phyloP scores from a whole-genome alignment of 2,113 vertebrate genomes.

The Chrysochloris asiatica region DNA sequence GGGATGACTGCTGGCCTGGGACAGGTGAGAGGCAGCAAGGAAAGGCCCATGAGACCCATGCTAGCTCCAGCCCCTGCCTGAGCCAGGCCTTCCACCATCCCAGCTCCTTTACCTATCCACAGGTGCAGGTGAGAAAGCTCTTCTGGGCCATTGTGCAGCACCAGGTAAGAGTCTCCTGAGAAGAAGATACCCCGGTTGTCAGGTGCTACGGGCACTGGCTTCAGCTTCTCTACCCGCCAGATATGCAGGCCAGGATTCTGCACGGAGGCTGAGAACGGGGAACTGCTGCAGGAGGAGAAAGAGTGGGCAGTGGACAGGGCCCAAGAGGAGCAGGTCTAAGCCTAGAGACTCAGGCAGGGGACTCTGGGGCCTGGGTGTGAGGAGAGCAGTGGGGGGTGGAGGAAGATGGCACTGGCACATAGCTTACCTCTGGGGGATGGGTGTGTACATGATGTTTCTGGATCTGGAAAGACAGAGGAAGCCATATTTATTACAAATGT shows the following conservation, averaged over 20 bases:
- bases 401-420: rapidly evolving
- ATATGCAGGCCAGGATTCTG: slow-evolving; percentile 83
- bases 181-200: slow-evolving; percentile 88
- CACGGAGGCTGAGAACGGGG: slow-evolving; percentile 56
- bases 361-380: rapidly evolving
- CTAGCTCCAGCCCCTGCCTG: neutral
- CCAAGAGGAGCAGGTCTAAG: neutral
- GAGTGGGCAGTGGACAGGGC: neutral
- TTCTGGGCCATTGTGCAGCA: slow-evolving; percentile 87
- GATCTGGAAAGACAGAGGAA: slow-evolving; percentile 47
- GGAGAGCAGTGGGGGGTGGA: neutral
- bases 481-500: neutral
- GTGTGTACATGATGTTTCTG: slow-evolving; percentile 69
- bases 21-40: neutral
- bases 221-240: slow-evolving; percentile 94
- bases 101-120: slow-evolving; percentile 90
- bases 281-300: neutral
- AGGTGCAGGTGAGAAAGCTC: slow-evolving; percentile 89
- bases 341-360: neutral
- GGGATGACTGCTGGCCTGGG: slow-evolving; percentile 89
- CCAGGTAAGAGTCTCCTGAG: slow-evolving; percentile 92
- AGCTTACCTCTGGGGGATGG: slow-evolving; percentile 75
- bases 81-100: neutral
- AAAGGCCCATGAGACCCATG: neutral
- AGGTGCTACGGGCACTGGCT: slow-evolving; percentile 82